A percentile compares a stretch with the other conserved stretches of the same genome.
phyloP scores from a whole-genome alignment of 1,140 invertebrate species.

The Andrena cerasifolii region DNA sequence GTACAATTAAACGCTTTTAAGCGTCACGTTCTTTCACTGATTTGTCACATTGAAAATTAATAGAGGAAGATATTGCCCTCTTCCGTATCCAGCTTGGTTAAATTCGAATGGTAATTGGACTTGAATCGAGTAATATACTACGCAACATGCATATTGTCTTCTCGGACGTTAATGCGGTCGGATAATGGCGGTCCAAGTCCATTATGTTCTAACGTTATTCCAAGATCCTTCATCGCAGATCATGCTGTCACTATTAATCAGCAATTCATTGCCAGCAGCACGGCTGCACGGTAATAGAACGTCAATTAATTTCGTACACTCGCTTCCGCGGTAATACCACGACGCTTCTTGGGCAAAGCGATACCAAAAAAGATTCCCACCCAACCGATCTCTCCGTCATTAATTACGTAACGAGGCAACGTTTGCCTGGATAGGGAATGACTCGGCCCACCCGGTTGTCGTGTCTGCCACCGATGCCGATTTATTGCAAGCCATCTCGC shows the following conservation, averaged over 20 bases:
- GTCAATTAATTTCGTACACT: slow-evolving; percentile 29
- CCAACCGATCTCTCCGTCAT: background rate
- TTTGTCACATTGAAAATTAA: too few relatives aligned
- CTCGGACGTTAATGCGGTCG: slow-evolving; percentile 10
- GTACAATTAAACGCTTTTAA: too few relatives aligned
- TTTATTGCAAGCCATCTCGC: too few relatives aligned
- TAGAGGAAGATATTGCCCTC: background rate
- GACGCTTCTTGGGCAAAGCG: background rate
- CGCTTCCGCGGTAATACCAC: background rate
- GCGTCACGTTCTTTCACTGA: too few relatives aligned
- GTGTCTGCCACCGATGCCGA: too few relatives aligned
- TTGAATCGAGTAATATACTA: background rate
- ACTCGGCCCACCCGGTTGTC: too few relatives aligned
- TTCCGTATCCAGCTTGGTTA: too few relatives aligned
- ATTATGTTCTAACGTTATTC: slow-evolving; percentile 45
- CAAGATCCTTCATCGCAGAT: background rate
- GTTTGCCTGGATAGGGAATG: background rate
- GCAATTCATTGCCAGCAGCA: slow-evolving; percentile 27
- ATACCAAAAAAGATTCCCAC: background rate
- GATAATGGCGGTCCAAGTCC: slow-evolving; percentile 32
- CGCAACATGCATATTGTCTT: background rate
- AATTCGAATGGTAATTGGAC: background rate
- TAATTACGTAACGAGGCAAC: background rate
- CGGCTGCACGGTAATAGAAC: slow-evolving; percentile 5
- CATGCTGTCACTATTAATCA: slow-evolving; percentile 36